Percentiles rank a stretch among this genome's conserved stretches.
Evolutionary conservation across 2,797 vertebrate species (phyloP).

Genomic region (Aldrovandia affinis): DNA sequence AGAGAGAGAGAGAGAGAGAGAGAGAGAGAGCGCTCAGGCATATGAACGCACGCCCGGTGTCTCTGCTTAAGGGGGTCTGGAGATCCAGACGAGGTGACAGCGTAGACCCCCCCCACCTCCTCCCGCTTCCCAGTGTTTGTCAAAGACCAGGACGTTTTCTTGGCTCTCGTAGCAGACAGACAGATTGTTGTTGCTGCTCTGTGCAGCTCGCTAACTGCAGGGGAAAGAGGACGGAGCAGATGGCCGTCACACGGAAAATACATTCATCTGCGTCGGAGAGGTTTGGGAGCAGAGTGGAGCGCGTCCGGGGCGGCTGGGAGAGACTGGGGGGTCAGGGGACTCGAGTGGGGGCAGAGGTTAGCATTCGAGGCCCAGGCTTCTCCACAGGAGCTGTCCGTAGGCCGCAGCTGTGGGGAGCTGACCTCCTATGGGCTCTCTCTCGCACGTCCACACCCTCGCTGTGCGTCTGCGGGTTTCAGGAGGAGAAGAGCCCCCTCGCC

Average conservation of each 20-base stretch:
- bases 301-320: not conserved
- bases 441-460: not conserved
- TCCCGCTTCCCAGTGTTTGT: not conserved
- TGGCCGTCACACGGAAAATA: constrained; percentile 33
- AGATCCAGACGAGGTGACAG: constrained; percentile 17
- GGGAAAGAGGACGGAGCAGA: constrained; percentile 23
- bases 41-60: not conserved
- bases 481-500: not conserved
- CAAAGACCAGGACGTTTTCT: constrained; percentile 27
- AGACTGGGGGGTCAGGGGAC: not conserved
- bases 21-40: too few relatives aligned
- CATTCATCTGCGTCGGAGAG: constrained; percentile 12
- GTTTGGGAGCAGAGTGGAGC: not conserved
- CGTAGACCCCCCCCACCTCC: not conserved
- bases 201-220: constrained; percentile 25
- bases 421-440: not conserved
- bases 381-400: not conserved
- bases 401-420: constrained; percentile 2
- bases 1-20: too few relatives aligned
- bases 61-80: not conserved
- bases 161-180: constrained; percentile 13
- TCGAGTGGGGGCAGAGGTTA: not conserved
- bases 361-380: constrained; percentile 8
- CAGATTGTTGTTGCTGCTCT: constrained; percentile 34
- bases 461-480: not conserved